phyloP scores from a whole-genome alignment of 2,888 invertebrate species.

The Aporophyla lueneburgensis region DNA sequence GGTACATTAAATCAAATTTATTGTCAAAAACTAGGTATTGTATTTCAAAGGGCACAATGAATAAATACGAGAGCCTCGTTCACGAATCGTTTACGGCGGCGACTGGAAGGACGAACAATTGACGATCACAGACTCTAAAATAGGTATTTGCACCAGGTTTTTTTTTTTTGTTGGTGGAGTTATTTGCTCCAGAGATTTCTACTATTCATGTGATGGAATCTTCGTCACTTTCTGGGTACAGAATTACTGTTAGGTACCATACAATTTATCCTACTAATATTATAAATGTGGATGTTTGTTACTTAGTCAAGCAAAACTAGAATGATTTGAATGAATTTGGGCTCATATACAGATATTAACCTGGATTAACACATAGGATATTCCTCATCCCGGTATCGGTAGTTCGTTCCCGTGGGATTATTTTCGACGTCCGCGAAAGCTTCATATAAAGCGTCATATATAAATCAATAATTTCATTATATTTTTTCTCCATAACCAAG shows the following conservation, averaged over 20 bases:
- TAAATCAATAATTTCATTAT: not conserved
- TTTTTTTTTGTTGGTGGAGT: too few relatives aligned
- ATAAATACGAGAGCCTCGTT: slow-evolving; percentile 34
- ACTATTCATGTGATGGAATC: not conserved
- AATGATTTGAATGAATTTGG: too few relatives aligned
- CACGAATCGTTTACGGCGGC: slow-evolving; percentile 1
- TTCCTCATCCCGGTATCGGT: too few relatives aligned
- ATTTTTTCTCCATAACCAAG: not conserved
- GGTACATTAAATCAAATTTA: slow-evolving; percentile 45
- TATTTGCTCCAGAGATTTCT: slow-evolving; percentile 27
- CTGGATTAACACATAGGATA: too few relatives aligned
- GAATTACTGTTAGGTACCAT: not conserved
- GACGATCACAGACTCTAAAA: slow-evolving; percentile 6
- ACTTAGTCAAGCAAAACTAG: too few relatives aligned
- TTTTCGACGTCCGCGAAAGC: too few relatives aligned
- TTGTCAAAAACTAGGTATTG: slow-evolving; percentile 40
- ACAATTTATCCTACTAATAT: not conserved
- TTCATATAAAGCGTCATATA: too few relatives aligned
- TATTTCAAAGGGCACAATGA: slow-evolving; percentile 25
- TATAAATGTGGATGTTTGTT: too few relatives aligned
- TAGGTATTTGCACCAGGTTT: too few relatives aligned
- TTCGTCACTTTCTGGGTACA: too few relatives aligned
- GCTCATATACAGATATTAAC: too few relatives aligned
- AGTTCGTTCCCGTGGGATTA: too few relatives aligned
- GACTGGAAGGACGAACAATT: slow-evolving; percentile 26